Evolutionary conservation across 2,113 vertebrate genomes (phyloP).

Genomic region (Pontoporia blainvillei): DNA sequence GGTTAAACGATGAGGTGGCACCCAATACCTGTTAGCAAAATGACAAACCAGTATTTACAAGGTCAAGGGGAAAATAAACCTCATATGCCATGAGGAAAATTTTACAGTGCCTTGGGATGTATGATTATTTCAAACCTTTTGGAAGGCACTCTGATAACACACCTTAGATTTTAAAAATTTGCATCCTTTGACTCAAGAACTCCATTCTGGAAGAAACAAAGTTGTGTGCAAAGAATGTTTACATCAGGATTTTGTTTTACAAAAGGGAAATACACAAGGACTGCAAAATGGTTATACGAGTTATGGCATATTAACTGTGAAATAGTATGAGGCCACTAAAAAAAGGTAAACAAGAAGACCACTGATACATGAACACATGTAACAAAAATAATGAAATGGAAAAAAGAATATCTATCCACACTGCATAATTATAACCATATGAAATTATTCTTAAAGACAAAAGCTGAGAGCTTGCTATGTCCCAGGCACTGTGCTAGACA

Average conservation of each 20-base stretch:
- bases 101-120: not conserved
- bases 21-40: not conserved
- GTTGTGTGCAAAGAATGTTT: not conserved
- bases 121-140: not conserved
- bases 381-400: not conserved
- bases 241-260: not conserved
- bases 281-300: not conserved
- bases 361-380: not conserved
- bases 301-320: not conserved
- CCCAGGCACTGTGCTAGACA: not conserved
- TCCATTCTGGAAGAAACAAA: constrained; percentile 21
- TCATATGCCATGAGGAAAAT: not conserved
- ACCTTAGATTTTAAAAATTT: not conserved
- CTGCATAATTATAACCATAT: not conserved
- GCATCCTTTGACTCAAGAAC: not conserved
- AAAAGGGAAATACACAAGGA: not conserved
- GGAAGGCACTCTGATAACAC: not conserved
- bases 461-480: not conserved
- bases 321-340: not conserved
- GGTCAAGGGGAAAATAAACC: not conserved
- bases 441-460: constrained; percentile 5
- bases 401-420: not conserved
- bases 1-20: not conserved
- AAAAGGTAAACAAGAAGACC: not conserved
- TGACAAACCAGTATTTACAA: not conserved